phyloP scores from a whole-genome alignment of 2,113 vertebrate genomes.

The Cyprinodon tularosa region DNA sequence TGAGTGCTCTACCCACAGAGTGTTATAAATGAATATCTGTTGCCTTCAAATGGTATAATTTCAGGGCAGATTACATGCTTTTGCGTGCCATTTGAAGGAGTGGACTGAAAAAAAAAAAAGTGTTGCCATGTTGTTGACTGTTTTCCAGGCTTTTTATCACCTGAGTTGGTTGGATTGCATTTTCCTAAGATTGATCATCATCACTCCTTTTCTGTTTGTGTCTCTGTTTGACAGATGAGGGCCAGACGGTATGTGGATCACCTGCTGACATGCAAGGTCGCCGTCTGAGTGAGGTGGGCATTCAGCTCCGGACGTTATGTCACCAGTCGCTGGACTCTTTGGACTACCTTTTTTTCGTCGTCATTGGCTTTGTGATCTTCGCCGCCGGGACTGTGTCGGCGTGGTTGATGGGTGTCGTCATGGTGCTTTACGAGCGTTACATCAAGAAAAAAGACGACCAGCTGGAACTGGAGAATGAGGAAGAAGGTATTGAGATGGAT shows the following conservation, averaged over 20 bases:
- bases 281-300: constrained; percentile 77
- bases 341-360: constrained; percentile 89
- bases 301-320: constrained; percentile 85
- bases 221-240: constrained; percentile 73
- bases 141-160: background rate
- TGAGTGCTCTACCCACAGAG: no score
- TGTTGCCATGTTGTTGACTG: no score
- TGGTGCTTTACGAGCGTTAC: constrained; percentile 82
- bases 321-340: constrained; percentile 82
- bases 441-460: constrained; percentile 75
- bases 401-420: constrained; percentile 86
- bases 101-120: background rate
- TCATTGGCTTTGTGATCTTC: constrained; percentile 91
- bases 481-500: constrained; percentile 35
- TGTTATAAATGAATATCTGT: no score
- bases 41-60: no score
- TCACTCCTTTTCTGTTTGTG: constrained; percentile 12
- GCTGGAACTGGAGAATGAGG: constrained; percentile 67
- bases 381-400: constrained; percentile 83
- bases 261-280: constrained; percentile 71
- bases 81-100: no score
- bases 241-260: constrained; percentile 75
- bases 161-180: background rate
- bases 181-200: constrained; percentile 12
- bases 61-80: no score